Evolutionary conservation across 2,797 vertebrate genomes (phyloP).

Genomic region (Hapalemur alaotrensis): DNA sequence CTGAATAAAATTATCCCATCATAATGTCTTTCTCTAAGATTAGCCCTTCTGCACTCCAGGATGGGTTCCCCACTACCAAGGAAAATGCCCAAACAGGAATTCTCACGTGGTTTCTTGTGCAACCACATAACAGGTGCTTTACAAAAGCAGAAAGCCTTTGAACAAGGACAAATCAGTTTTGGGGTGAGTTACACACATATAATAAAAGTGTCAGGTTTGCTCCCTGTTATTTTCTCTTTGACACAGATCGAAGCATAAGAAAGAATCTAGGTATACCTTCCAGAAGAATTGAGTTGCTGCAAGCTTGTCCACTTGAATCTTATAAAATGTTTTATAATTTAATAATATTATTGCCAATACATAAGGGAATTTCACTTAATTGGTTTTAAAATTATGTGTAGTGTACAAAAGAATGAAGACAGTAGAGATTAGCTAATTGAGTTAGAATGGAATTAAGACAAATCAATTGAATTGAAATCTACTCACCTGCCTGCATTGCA

Average conservation of each 20-base stretch:
- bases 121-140: not conserved
- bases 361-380: not conserved
- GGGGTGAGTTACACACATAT: not conserved
- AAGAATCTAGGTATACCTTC: not conserved
- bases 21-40: not conserved
- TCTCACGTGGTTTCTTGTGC: not conserved
- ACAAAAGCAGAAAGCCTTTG: not conserved
- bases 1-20: not conserved
- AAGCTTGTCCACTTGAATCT: not conserved
- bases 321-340: constrained; percentile 1
- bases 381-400: constrained; percentile 31
- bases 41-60: not conserved
- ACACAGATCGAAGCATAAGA: not conserved
- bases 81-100: not conserved
- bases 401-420: constrained; percentile 28
- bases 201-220: not conserved
- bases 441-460: constrained; percentile 8
- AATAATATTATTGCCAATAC: not conserved
- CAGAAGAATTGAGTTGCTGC: not conserved
- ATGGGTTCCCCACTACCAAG: not conserved
- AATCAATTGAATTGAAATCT: not conserved
- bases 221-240: not conserved
- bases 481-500: not conserved
- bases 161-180: not conserved
- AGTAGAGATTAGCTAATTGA: not conserved